Percentiles rank a stretch among this genome's conserved stretches.
Conservation (phyloP, 1,140 invertebrate genomes). For the Meloidogyne exigua region DNA sequence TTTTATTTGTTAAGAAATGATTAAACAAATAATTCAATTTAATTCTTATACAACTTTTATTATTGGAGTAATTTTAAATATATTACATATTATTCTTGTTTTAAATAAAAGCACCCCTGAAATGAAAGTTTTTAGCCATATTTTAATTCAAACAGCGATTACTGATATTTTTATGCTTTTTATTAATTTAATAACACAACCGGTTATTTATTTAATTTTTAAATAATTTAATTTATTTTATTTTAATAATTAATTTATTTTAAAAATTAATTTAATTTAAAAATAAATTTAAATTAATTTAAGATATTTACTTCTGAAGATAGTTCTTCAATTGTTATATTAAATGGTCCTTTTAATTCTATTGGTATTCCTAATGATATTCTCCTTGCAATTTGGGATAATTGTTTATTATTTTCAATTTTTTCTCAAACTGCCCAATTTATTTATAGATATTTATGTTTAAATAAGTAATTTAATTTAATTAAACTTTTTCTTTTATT, state of each 20-base stretch:
- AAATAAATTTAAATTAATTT: neutral
- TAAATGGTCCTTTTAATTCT: neutral
- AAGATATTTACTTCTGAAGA: neutral
- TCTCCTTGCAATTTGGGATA: neutral
- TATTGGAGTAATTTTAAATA: neutral
- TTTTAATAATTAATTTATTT: no score
- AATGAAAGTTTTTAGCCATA: constrained; percentile 7
- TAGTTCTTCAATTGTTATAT: neutral
- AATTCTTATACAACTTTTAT: neutral
- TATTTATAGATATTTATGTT: neutral
- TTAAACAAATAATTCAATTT: neutral
- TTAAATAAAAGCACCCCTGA: neutral
- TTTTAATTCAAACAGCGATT: neutral
- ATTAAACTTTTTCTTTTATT: neutral
- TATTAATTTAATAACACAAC: constrained; percentile 2
- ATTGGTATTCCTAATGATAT: neutral
- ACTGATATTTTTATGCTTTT: constrained; percentile 12
- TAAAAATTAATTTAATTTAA: no score
- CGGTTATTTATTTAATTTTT: neutral
- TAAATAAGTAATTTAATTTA: neutral
- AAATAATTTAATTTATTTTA: neutral
- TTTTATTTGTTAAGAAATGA: neutral
- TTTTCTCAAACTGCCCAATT: constrained; percentile 6
- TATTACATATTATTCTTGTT: neutral
- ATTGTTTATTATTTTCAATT: neutral